These are phyloP conservation scores for Trochalopteron elliotii DNA, from an alignment of 2,113 vertebrate species.

Conservation along the genomic window DNA sequence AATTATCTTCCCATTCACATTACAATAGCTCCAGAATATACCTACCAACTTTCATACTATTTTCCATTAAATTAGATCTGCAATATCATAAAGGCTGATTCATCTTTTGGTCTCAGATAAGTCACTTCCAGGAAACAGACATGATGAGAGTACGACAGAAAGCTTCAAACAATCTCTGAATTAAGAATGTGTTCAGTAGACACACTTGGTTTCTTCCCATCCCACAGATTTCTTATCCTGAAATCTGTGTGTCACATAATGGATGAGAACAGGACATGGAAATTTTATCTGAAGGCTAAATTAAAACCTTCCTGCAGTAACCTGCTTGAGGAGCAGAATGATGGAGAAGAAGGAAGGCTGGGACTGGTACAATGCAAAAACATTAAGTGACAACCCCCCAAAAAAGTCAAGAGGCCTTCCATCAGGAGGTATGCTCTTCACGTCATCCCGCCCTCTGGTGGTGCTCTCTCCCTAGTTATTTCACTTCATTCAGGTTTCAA, in stretches of 20 bases:
- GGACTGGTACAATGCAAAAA: neutral
- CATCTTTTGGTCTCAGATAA: neutral
- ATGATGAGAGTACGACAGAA: neutral
- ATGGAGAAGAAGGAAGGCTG: neutral
- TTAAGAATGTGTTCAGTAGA: neutral
- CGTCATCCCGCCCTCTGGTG: neutral
- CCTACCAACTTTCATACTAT: neutral
- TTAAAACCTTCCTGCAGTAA: neutral
- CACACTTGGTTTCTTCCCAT: neutral
- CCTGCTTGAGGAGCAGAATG: neutral
- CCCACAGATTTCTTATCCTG: neutral
- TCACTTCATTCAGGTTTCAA: neutral
- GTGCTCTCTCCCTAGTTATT: neutral
- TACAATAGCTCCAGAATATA: neutral
- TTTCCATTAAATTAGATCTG: neutral
- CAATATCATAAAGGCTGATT: neutral
- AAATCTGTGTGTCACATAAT: neutral
- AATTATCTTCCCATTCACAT: neutral
- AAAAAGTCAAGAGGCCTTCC: neutral
- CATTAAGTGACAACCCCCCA: neutral
- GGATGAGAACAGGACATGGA: neutral
- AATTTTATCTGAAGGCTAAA: neutral
- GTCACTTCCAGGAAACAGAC: neutral
- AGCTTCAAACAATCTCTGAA: neutral
- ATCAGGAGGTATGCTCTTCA: neutral